These are phyloP conservation scores for Motacilla alba DNA, from an alignment of 2,113 vertebrate genomes.

Conservation along the genomic window DNA sequence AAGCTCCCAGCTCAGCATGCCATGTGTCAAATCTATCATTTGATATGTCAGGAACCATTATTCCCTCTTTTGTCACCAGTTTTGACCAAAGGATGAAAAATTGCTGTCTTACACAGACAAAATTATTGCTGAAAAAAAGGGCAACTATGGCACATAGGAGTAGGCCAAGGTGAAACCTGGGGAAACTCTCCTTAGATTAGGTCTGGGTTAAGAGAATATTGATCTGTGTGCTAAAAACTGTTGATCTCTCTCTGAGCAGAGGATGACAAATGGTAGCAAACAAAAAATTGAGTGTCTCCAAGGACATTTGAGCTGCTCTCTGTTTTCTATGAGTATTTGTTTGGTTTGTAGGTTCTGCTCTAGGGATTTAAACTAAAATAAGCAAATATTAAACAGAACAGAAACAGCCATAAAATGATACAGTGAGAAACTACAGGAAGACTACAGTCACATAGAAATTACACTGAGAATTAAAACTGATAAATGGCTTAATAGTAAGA, in stretches of 20 bases:
- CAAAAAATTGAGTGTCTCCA: slow-evolving; percentile 91
- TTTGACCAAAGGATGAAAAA: slow-evolving; percentile 93
- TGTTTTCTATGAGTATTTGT: slow-evolving; percentile 70
- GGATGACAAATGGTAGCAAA: slow-evolving; percentile 96
- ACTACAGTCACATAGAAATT: slow-evolving; percentile 23
- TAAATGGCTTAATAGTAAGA: background rate
- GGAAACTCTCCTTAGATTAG: slow-evolving; percentile 89
- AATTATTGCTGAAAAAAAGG: slow-evolving; percentile 86
- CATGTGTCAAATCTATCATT: slow-evolving; percentile 87
- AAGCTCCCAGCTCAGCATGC: slow-evolving; percentile 78
- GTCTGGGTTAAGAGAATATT: slow-evolving; percentile 97
- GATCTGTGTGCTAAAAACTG: slow-evolving; percentile 97
- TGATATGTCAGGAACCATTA: slow-evolving; percentile 87
- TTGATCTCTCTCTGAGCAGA: slow-evolving; percentile 96
- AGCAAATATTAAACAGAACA: slow-evolving; percentile 73
- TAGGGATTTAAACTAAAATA: slow-evolving; percentile 74
- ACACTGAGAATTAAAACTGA: background rate
- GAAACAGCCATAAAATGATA: slow-evolving; percentile 49
- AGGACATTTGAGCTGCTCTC: slow-evolving; percentile 77
- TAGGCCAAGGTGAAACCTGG: slow-evolving; percentile 87
- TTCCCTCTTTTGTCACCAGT: slow-evolving; percentile 90
- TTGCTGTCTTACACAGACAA: slow-evolving; percentile 83
- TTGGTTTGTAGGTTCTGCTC: slow-evolving; percentile 73
- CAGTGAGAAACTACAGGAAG: slow-evolving; percentile 36
- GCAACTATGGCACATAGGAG: slow-evolving; percentile 60